Conservation (phyloP, 2,888 invertebrate genomes). For the Leptinotarsa tumamoca region DNA sequence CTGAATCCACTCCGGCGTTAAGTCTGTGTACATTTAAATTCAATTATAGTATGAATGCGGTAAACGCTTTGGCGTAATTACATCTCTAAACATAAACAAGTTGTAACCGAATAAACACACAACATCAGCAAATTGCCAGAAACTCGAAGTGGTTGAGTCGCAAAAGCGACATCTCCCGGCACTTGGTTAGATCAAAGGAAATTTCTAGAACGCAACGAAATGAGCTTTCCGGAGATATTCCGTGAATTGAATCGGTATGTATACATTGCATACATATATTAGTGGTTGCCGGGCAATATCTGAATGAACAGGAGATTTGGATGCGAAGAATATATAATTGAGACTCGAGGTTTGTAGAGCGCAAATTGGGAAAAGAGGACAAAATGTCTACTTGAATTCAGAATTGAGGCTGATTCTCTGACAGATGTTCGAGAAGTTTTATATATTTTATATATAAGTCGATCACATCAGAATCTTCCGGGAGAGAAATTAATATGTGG, state of each 20-base stretch:
- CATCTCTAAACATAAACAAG: conserved; percentile 32
- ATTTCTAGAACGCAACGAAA: conserved; percentile 8
- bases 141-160: conserved; percentile 14
- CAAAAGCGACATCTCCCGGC: conserved; percentile 20
- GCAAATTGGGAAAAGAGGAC: no score
- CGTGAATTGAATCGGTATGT: conserved; percentile 2
- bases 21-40: conserved; percentile 9
- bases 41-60: conserved; percentile 7
- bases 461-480: no score
- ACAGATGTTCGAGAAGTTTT: no score
- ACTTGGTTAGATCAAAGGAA: conserved; percentile 21
- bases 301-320: not conserved
- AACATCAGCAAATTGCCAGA: conserved; percentile 29
- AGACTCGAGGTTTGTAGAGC: not conserved
- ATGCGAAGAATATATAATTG: not conserved
- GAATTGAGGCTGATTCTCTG: no score
- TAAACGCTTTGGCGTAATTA: conserved; percentile 21
- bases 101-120: conserved; percentile 28
- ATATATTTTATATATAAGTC: no score
- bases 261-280: not conserved
- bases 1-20: not conserved
- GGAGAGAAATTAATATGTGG: no score
- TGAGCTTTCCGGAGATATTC: not conserved
- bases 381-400: no score
- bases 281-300: not conserved